phyloP scores from a whole-genome alignment of 2,797 vertebrate genomes.

The Clarias platycephalus region DNA sequence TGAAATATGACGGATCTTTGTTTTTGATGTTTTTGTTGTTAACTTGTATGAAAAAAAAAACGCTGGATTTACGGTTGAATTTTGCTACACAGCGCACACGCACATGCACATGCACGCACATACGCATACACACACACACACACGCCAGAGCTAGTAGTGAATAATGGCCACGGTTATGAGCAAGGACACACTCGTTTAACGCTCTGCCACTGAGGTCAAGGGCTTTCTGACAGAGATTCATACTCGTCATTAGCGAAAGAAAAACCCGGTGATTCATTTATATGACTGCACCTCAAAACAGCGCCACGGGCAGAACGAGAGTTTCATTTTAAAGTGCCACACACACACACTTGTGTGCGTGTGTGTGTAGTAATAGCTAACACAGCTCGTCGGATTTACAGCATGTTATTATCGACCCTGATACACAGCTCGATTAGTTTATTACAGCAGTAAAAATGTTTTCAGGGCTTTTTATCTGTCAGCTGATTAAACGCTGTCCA shows the following conservation, averaged over 20 bases:
- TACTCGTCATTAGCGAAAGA: conserved; percentile 50
- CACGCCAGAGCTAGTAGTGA: conserved; percentile 56
- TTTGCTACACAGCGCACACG: conserved; percentile 1
- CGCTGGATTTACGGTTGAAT: not conserved
- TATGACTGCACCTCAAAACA: conserved; percentile 48
- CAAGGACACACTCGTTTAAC: conserved; percentile 59
- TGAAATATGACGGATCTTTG: too few species aligned
- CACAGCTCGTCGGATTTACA: conserved; percentile 24
- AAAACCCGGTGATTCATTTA: conserved; percentile 50
- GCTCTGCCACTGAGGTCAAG: conserved; percentile 53
- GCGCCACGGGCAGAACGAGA: conserved; percentile 36
- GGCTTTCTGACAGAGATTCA: conserved; percentile 54
- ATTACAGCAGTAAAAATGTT: conserved; percentile 25
- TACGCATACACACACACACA: conserved; percentile 24
- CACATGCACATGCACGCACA: conserved; percentile 22
- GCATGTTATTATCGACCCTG: conserved; percentile 32
- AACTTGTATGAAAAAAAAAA: not conserved
- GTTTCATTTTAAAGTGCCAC: conserved; percentile 34
- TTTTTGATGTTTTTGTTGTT: not conserved
- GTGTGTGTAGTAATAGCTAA: conserved; percentile 1
- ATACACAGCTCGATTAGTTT: conserved; percentile 30
- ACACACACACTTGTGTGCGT: not conserved
- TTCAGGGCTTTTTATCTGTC: not conserved
- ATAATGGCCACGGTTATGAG: conserved; percentile 70
- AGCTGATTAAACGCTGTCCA: not conserved